Percentiles rank a stretch among this genome's conserved stretches.
Evolutionary conservation across 1,140 invertebrate genomes (phyloP).

Genomic region (Drosophila parvula): DNA sequence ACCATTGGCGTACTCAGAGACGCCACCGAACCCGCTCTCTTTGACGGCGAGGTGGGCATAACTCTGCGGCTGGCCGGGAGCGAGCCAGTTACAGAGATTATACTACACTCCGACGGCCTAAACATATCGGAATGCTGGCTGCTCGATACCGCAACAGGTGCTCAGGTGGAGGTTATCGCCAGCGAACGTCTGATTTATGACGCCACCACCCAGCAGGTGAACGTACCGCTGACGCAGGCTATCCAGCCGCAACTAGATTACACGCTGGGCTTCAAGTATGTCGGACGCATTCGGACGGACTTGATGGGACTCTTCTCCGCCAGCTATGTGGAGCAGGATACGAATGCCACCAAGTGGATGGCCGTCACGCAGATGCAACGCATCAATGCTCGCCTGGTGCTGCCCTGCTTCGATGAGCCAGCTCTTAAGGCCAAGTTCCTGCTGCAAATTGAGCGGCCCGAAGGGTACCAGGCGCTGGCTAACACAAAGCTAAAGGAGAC

Average conservation of each 20-base stretch:
- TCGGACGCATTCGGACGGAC: constrained; percentile 83
- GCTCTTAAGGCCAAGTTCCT: constrained; percentile 92
- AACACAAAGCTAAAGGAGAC: constrained; percentile 83
- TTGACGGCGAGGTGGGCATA: constrained; percentile 87
- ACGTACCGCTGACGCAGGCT: constrained; percentile 33
- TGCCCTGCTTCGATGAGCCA: constrained; percentile 97
- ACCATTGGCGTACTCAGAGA: constrained; percentile 85
- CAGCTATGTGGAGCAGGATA: constrained; percentile 84
- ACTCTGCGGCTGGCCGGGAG: constrained; percentile 70
- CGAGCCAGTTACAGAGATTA: constrained; percentile 84
- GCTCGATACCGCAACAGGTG: constrained; percentile 22
- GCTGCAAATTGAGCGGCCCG: constrained; percentile 87
- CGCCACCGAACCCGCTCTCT: constrained; percentile 84
- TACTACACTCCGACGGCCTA: constrained; percentile 86
- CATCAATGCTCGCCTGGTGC: constrained; percentile 92
- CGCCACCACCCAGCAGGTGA: constrained; percentile 58
- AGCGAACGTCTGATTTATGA: constrained; percentile 25
- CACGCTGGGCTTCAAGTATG: constrained; percentile 78
- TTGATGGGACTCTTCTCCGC: constrained; percentile 86
- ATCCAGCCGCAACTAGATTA: constrained; percentile 32
- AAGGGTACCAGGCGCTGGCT: constrained; percentile 85
- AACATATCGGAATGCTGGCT: constrained; percentile 40
- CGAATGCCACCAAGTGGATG: constrained; percentile 84
- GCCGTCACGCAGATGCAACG: constrained; percentile 93
- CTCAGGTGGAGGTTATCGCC: constrained; percentile 28